These are phyloP conservation scores for Pseudomyrmex concolor DNA, from an alignment of 1,140 invertebrate species.

Conservation along the genomic window DNA sequence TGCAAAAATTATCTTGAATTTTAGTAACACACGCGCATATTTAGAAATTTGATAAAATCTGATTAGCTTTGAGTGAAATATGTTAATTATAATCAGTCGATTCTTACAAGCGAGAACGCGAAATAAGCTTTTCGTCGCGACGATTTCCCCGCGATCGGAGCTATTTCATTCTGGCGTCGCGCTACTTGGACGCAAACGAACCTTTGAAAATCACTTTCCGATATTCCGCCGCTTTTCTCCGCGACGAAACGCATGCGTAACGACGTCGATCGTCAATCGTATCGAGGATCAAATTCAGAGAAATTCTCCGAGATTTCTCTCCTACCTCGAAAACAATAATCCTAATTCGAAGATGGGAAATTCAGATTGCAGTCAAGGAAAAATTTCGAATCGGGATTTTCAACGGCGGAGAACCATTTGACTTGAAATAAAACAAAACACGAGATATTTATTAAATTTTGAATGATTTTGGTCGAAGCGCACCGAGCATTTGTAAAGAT, in stretches of 20 bases:
- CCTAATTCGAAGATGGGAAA: background rate
- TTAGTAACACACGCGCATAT: background rate
- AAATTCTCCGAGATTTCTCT: slow-evolving; percentile 5
- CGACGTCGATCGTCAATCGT: slow-evolving; percentile 42
- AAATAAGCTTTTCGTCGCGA: slow-evolving; percentile 34
- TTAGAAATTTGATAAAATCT: background rate
- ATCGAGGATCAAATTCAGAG: slow-evolving; percentile 1
- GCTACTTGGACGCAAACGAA: slow-evolving; percentile 48
- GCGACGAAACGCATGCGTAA: slow-evolving; percentile 34
- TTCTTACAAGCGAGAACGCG: background rate
- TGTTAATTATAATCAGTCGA: slow-evolving; percentile 9
- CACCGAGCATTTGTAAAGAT: background rate
- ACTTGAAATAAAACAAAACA: too few species aligned
- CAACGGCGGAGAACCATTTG: background rate
- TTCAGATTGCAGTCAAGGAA: background rate
- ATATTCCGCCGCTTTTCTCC: slow-evolving; percentile 33
- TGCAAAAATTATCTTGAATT: background rate
- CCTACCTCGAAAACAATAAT: background rate
- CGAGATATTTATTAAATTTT: too few species aligned
- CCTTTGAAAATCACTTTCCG: slow-evolving; percentile 59
- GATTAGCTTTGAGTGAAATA: background rate
- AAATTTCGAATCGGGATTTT: background rate
- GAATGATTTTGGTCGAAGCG: too few species aligned
- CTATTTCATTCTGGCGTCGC: slow-evolving; percentile 7
- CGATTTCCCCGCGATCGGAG: slow-evolving; percentile 6